Conservation (phyloP, 2,113 vertebrate genomes). For the Macroglossus sobrinus region DNA sequence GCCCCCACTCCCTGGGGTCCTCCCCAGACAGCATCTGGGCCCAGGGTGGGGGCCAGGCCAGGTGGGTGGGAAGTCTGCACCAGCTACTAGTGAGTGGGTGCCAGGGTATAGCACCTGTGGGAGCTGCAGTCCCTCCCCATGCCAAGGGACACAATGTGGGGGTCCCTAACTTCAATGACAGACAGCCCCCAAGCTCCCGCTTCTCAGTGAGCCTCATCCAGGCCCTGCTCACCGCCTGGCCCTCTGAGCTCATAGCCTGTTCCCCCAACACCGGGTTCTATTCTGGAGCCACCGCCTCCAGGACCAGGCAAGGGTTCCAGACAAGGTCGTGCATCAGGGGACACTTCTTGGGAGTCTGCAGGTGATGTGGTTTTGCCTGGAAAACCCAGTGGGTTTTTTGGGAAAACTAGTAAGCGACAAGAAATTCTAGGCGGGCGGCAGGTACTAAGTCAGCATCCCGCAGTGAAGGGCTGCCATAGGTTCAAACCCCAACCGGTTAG, state of each 20-base stretch:
- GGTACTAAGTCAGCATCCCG: fast-evolving
- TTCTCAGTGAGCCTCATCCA: background rate
- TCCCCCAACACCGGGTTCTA: too few relatives aligned
- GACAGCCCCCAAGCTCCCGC: too few relatives aligned
- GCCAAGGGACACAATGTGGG: too few relatives aligned
- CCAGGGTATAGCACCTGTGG: fast-evolving
- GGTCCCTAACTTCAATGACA: too few relatives aligned
- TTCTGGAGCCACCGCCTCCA: fast-evolving
- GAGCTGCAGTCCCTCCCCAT: background rate
- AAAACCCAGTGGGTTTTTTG: fast-evolving
- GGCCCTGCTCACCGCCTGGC: background rate
- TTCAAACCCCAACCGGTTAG: background rate
- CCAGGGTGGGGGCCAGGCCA: background rate
- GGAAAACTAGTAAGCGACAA: fast-evolving
- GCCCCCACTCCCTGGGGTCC: background rate
- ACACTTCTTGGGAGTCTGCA: fast-evolving
- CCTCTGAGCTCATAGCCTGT: background rate
- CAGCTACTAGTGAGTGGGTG: too few relatives aligned
- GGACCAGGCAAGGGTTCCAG: fast-evolving
- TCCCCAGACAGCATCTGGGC: background rate
- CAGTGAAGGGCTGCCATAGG: background rate
- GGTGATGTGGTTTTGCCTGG: fast-evolving
- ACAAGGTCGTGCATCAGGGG: fast-evolving
- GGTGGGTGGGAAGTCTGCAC: background rate
- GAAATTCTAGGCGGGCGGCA: background rate